These are phyloP conservation scores for Enchytraeus crypticus DNA, from an alignment of 2,888 invertebrate genomes.

Conservation along the genomic window DNA sequence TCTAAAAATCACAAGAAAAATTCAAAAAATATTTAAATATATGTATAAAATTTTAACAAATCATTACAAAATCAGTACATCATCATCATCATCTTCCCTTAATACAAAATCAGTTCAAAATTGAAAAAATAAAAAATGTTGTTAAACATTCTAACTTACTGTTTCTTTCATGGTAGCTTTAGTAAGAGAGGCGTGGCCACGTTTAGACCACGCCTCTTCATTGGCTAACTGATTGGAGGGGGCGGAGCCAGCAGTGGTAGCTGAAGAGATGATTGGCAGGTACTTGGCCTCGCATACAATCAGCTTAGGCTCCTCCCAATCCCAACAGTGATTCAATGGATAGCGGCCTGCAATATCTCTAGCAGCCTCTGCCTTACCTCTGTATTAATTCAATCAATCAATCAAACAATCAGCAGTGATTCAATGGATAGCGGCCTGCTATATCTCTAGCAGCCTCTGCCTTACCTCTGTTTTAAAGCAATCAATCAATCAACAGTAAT, in stretches of 20 bases:
- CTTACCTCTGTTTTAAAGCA: slow-evolving; percentile 33
- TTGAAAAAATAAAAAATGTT: neutral
- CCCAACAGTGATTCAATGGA: slow-evolving; percentile 69
- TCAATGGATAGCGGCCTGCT: slow-evolving; percentile 55
- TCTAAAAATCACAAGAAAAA: no score
- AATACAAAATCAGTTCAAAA: no score
- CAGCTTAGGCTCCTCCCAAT: slow-evolving; percentile 72
- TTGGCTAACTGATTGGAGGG: neutral
- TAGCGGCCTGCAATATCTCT: slow-evolving; percentile 53
- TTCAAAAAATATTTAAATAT: no score
- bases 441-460: slow-evolving; percentile 50
- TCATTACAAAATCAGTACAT: no score
- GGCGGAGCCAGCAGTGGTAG: neutral
- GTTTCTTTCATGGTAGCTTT: slow-evolving; percentile 11
- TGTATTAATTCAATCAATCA: slow-evolving; percentile 17
- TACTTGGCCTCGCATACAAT: slow-evolving; percentile 70
- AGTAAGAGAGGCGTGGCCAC: slow-evolving; percentile 5
- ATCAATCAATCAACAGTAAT: slow-evolving; percentile 50
- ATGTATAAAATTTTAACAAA: no score
- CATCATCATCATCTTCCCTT: no score
- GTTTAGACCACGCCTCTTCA: neutral
- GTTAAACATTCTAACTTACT: neutral
- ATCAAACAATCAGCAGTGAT: slow-evolving; percentile 54
- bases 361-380: slow-evolving; percentile 47
- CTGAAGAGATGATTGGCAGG: slow-evolving; percentile 19